Evolutionary conservation across 2,113 vertebrate species (phyloP), one percentile per base, ranked within the genome.

Genomic region (Chrysemys picta): DNA sequence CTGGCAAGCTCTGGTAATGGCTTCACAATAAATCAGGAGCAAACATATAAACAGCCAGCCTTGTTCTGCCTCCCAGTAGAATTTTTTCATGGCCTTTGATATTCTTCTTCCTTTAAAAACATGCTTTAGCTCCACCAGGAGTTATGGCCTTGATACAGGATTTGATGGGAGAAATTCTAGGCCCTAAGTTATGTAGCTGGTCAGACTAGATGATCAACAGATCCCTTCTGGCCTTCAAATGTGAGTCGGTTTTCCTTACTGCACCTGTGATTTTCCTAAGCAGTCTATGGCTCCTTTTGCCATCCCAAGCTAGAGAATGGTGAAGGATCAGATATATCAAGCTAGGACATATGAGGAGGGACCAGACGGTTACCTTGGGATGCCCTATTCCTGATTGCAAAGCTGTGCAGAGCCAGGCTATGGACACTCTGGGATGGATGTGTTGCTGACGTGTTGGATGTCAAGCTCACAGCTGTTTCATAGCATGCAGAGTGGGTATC

Each of bases 291-390:
- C 82, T 81, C 47, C 59, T 14, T n/a, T 35, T 52, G 47, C 31
- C 0, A 0, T 25, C 86, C n/a, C 5, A 1, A 6, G n/a, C 54
- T 76, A 50, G 29, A 56, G 82, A 75, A 79, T 31, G 12, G 21
- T 0, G 0, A 13, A 83, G 14, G 78, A 82, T 54, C 10, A 65
- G 49, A 19, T 1, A 0, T 53, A 72, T 47, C 0, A 1, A 2
- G 7, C 2, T 1, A 14, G 25, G 2, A 5, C 42, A 42, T 24
- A 29, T 3, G 1, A 38, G 31, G 14, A 35, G 14, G 76, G 12
- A 72, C 80, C 2, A 0, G 0, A 1, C 1, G 31, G 79, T 56
- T 65, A 22, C 52, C 52, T 52, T 72, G 81, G 22, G 82, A 8
- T 83, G 24, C 42, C 42, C 42, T 72, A n/a, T n/a, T 72, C n/a